Conservation (phyloP, 1,140 invertebrate genomes). For the Drosophila sturtevanti region DNA sequence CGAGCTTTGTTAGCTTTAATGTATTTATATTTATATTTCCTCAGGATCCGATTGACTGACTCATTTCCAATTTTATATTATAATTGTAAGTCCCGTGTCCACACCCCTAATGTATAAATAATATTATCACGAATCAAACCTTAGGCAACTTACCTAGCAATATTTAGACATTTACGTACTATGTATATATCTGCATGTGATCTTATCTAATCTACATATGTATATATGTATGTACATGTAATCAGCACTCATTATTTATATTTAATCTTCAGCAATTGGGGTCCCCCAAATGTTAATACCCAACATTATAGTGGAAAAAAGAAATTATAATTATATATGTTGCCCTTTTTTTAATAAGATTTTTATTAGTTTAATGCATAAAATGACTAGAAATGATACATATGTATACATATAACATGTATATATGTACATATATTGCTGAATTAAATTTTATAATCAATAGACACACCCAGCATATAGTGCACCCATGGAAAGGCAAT, state of each 20-base stretch:
- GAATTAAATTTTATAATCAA: constrained; percentile 11
- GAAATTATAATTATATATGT: constrained; percentile 61
- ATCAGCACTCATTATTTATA: constrained; percentile 58
- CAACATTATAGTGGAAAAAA: constrained; percentile 20
- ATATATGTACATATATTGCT: too few species aligned
- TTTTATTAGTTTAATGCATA: neutral
- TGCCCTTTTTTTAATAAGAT: constrained; percentile 49
- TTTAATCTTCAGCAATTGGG: constrained; percentile 35
- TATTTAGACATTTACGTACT: neutral
- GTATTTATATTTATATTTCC: neutral
- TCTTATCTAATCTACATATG: constrained; percentile 42
- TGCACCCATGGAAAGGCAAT: neutral
- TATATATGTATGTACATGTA: too few species aligned
- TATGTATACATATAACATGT: too few species aligned
- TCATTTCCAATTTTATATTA: neutral
- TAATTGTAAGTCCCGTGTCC: neutral
- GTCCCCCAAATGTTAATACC: neutral
- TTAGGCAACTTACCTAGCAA: neutral
- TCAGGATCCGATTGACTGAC: neutral
- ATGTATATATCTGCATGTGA: neutral
- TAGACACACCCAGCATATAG: constrained; percentile 1
- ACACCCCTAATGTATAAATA: neutral
- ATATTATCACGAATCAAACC: neutral
- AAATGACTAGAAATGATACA: too few species aligned
- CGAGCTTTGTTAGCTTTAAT: neutral